These are phyloP conservation scores for Neomonachus schauinslandi DNA, from an alignment of 2,113 vertebrate species.

Conservation along the genomic window DNA sequence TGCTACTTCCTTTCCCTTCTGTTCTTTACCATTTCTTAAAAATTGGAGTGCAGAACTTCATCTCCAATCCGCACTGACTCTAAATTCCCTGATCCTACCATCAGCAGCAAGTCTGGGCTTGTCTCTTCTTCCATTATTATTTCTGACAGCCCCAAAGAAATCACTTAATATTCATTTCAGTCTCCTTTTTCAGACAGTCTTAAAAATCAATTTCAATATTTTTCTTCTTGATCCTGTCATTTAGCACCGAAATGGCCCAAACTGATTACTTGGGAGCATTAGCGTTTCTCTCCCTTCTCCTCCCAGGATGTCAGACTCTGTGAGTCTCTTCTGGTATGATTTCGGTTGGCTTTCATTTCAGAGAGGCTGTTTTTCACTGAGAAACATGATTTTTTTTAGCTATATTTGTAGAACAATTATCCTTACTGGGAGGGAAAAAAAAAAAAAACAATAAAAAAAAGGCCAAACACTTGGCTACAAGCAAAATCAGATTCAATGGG, in stretches of 20 bases:
- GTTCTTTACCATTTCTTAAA: constrained; percentile 62
- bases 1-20: background rate
- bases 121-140: constrained; percentile 81
- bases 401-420: constrained; percentile 68
- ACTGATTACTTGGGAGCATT: constrained; percentile 70
- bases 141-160: constrained; percentile 82
- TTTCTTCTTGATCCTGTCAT: constrained; percentile 80
- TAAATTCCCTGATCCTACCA: constrained; percentile 75
- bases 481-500: constrained; percentile 57
- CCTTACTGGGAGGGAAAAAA: constrained; percentile 51
- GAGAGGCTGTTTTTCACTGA: constrained; percentile 59
- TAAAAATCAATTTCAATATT: constrained; percentile 82
- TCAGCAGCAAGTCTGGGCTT: constrained; percentile 64
- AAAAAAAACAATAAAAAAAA: constrained; percentile 56
- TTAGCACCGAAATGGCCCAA: constrained; percentile 70
- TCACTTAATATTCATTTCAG: constrained; percentile 81
- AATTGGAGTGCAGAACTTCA: constrained; percentile 16
- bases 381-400: constrained; percentile 57
- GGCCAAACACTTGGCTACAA: constrained; percentile 27
- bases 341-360: constrained; percentile 67
- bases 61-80: constrained; percentile 10
- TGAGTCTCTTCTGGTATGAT: constrained; percentile 46
- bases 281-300: constrained; percentile 4
- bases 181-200: constrained; percentile 79
- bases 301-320: constrained; percentile 68